Conservation (phyloP, 2,797 vertebrate genomes). For the Thaleichthys pacificus region DNA sequence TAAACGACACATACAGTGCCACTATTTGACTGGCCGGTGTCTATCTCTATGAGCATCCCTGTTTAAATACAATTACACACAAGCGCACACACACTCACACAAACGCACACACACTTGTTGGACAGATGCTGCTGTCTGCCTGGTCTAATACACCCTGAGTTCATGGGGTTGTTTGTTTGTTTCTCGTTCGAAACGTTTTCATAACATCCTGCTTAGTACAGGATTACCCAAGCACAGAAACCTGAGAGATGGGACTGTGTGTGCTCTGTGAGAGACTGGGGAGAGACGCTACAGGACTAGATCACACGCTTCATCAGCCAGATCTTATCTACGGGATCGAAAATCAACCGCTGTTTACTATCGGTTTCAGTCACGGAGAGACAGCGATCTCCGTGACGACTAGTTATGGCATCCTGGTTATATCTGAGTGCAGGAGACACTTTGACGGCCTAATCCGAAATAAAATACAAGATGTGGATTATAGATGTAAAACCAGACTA, state of each 20-base stretch:
- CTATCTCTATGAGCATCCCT: slow-evolving; percentile 17
- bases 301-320: too few relatives aligned
- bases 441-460: not conserved
- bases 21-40: slow-evolving; percentile 22
- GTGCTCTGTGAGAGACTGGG: too few relatives aligned
- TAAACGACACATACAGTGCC: not conserved
- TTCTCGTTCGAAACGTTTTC: not conserved
- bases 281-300: too few relatives aligned
- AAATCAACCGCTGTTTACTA: not conserved
- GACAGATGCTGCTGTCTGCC: not conserved
- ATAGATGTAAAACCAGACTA: not conserved
- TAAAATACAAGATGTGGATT: not conserved
- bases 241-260: too few relatives aligned
- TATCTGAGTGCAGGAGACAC: not conserved
- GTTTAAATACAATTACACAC: slow-evolving; percentile 11
- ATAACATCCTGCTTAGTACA: not conserved
- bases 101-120: slow-evolving; percentile 4
- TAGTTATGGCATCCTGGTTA: not conserved
- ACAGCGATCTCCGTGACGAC: not conserved
- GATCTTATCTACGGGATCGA: too few relatives aligned
- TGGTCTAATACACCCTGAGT: not conserved
- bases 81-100: slow-evolving; percentile 2
- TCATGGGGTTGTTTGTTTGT: not conserved
- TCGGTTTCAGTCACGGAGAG: not conserved
- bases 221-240: not conserved